Conservation (phyloP, 1,140 invertebrate species). For the Glossosoma conforme region DNA sequence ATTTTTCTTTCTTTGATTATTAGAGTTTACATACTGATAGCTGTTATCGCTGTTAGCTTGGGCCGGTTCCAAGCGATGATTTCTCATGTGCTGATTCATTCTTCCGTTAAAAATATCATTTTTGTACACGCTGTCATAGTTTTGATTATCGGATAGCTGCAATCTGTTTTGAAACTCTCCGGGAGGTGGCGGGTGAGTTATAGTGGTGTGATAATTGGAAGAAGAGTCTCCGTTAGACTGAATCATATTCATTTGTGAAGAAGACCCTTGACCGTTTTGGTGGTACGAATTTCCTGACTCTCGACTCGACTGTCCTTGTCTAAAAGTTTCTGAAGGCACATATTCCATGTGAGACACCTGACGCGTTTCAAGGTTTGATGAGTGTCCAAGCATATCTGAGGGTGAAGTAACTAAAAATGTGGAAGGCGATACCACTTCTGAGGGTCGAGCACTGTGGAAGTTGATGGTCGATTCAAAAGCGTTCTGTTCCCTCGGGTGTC, state of each 20-base stretch:
- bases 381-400: constrained; percentile 25
- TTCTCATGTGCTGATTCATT: constrained; percentile 46
- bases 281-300: constrained; percentile 6
- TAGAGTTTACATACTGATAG: constrained; percentile 39
- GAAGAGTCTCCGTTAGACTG: constrained; percentile 6
- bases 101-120: constrained; percentile 21
- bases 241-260: constrained; percentile 7
- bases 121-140: neutral
- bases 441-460: constrained; percentile 8
- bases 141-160: neutral
- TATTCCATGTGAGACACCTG: constrained; percentile 25
- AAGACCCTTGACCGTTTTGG: constrained; percentile 14
- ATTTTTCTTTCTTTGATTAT: constrained; percentile 33
- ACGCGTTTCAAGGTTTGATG: constrained; percentile 23
- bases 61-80: constrained; percentile 40
- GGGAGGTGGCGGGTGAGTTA: neutral
- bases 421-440: constrained; percentile 4
- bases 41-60: constrained; percentile 33
- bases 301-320: constrained; percentile 8
- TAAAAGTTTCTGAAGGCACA: constrained; percentile 26
- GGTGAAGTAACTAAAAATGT: constrained; percentile 2
- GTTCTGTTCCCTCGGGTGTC: constrained; percentile 20
- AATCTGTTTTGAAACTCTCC: neutral
- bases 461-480: constrained; percentile 16
- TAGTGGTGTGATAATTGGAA: constrained; percentile 14